phyloP scores from a whole-genome alignment of 2,113 vertebrate species.

The Meles meles region DNA sequence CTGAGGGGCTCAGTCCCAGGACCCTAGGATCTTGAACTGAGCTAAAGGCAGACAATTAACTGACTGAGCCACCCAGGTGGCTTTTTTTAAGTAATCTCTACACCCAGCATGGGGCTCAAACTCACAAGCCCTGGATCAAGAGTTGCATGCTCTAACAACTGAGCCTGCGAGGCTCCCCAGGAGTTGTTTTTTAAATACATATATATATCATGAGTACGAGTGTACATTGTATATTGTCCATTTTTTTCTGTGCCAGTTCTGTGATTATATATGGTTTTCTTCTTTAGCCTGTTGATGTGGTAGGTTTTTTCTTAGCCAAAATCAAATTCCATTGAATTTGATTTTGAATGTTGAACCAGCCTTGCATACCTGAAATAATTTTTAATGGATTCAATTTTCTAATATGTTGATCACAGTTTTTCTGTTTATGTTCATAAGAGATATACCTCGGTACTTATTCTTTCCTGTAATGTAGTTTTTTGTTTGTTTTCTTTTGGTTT shows the following conservation, averaged over 20 bases:
- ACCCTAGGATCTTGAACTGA: too few relatives aligned
- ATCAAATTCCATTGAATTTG: neutral
- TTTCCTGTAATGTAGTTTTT: neutral
- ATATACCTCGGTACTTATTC: neutral
- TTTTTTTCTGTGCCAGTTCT: neutral
- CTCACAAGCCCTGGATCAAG: neutral
- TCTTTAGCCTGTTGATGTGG: neutral
- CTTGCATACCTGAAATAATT: neutral
- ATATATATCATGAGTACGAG: neutral
- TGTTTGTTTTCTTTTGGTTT: neutral
- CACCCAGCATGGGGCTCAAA: neutral
- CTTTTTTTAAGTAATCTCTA: neutral
- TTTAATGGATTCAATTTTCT: neutral
- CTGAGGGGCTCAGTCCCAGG: too few relatives aligned
- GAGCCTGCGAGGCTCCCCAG: neutral
- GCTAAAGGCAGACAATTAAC: too few relatives aligned
- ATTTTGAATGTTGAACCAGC: neutral
- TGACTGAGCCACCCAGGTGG: too few relatives aligned
- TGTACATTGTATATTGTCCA: neutral
- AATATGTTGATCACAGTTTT: neutral
- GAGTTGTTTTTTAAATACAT: neutral
- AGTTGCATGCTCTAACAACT: neutral
- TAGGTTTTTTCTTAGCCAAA: too few relatives aligned
- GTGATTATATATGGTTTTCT: neutral
- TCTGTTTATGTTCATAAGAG: neutral